A percentile compares a stretch with the other conserved stretches of the same genome.
Evolutionary conservation across 2,113 vertebrate species (phyloP).

Genomic region (Chionomys nivalis): DNA sequence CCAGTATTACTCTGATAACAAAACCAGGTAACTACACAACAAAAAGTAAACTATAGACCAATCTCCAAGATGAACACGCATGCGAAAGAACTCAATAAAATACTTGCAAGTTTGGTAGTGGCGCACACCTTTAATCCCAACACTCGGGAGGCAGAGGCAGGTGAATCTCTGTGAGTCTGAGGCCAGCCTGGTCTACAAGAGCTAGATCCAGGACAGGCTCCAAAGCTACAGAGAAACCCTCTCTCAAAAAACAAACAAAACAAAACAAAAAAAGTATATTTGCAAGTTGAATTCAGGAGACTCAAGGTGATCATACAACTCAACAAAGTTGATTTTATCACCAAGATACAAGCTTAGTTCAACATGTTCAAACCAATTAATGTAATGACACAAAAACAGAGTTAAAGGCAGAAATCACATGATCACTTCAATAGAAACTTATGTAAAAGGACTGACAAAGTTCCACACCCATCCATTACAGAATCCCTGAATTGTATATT

Average conservation of each 20-base stretch:
- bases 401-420: neutral
- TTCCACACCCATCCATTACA: neutral
- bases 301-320: neutral
- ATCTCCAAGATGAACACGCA: neutral
- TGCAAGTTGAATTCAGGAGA: neutral
- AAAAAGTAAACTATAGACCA: neutral
- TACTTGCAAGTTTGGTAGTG: neutral
- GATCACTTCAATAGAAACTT: neutral
- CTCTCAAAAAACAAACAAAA: too few relatives aligned
- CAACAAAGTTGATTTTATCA: neutral
- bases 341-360: neutral
- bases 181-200: too few relatives aligned
- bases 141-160: too few relatives aligned
- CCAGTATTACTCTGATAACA: neutral
- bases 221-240: too few relatives aligned
- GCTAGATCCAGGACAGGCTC: too few relatives aligned
- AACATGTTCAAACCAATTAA: neutral
- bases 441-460: neutral
- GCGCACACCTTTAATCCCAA: too few relatives aligned
- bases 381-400: neutral
- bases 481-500: neutral
- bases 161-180: too few relatives aligned
- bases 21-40: neutral
- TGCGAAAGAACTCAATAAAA: neutral
- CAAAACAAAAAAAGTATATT: too few relatives aligned